phyloP scores from a whole-genome alignment of 2,113 vertebrate genomes.

The Tragelaphus scriptus region DNA sequence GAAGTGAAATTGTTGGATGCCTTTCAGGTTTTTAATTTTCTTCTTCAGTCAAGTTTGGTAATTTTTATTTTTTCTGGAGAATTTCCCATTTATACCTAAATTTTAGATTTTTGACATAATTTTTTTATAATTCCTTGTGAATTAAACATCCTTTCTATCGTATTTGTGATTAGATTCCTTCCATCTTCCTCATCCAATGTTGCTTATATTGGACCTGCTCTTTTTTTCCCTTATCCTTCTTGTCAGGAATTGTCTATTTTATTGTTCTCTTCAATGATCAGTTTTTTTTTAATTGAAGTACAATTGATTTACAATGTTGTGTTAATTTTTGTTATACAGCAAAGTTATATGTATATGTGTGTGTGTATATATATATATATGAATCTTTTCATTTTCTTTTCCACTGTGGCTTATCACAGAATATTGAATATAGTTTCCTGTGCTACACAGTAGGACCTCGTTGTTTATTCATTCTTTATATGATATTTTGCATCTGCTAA shows the following conservation, averaged over 20 bases:
- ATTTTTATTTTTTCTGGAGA: background rate
- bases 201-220: background rate
- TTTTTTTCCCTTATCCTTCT: background rate
- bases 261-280: background rate
- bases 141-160: background rate
- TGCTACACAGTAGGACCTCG: no score
- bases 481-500: no score
- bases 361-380: no score
- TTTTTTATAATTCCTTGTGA: background rate
- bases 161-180: background rate
- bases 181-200: background rate
- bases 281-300: no score
- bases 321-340: no score
- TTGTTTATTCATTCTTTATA: no score
- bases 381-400: no score
- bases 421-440: no score
- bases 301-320: no score
- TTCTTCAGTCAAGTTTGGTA: background rate
- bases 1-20: background rate
- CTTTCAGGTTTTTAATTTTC: background rate
- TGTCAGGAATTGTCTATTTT: background rate
- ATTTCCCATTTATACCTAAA: background rate
- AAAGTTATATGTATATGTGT: no score
- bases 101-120: background rate
- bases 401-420: no score